Evolutionary conservation across 1,140 invertebrate species (phyloP), one percentile per base, ranked within the genome.

Genomic region (Lordiphosa stackelbergi): DNA sequence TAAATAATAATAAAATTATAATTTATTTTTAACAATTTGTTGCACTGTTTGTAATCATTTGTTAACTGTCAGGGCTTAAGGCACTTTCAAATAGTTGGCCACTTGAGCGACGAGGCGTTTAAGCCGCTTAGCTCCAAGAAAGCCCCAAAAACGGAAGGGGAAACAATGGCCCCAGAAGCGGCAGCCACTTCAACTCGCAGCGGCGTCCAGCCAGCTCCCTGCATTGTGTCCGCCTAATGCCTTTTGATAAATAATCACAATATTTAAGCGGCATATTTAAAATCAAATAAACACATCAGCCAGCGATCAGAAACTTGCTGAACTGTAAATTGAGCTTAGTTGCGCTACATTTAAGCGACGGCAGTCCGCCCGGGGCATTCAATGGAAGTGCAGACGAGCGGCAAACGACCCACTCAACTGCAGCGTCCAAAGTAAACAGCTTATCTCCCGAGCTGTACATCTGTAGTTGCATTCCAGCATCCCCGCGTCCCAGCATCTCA

Each of bases 261-360:
- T 79, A 79, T 81, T 79, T 79, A 72, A 79, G 77, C 73, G 75
- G 77, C 69, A 79, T 83, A 79, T 79, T 79, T 79, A 79, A 79
- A 79, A 81, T 79, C 75, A 79, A 79, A 79, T 79, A 79, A 79
- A 79, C 75, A 83, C 75, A 79, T 81, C 71, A 83, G 52, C 58
- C 77, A 59, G 60, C 75, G 71, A 79, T 79, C 77, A 79, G 72
- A 79, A 69, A 77, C 74, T 83, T 72, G 71, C 77, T 63, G 62
- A 71, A 75, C 77, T 83, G 75, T 83, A 83, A 81, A 83, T 61
- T 64, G 63, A 83, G 75, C 75, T 79, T 83, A 83, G 71, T 72
- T 75, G 60, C 62, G 72, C 64, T 81, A 64, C 69, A 83, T 81
- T 79, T 81, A 64, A 71, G 60, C 64, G 58, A 54, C 54, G 16